Evolutionary conservation across 1,140 invertebrate species (phyloP), one percentile per base, ranked within the genome.

Genomic region (Lepidurus packardi): DNA sequence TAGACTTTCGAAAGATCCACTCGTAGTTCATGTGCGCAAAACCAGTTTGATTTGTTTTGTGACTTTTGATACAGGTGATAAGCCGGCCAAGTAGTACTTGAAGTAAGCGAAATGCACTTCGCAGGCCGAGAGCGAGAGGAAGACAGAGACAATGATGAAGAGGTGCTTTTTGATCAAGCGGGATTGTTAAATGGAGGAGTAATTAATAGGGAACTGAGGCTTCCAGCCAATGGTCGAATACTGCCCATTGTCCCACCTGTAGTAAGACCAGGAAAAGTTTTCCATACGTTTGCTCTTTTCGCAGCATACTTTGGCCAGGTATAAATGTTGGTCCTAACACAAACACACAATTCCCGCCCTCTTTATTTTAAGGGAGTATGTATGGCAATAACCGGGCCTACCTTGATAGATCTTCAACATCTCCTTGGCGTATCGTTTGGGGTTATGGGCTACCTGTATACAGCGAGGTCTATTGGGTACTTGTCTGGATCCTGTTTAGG

Each of bases 301-400:
- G 53, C 53, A 13, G 53, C 53, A 13, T 65, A n/a, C 21, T 65
- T 78, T 82, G 77, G 78, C 53, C 45, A 77, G 77, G 34, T 53
- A 78, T 24, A 34, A 34, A 34, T 34, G 2, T 0, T 34, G 34
- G 2, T 34, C 34, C 0, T 34, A 34, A 34, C 3, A 34, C 34
- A 34, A 4, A 34, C 34, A 4, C 25, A 34, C 34, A 34, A 34
- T 4, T 34, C 1, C 34, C 3, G 34, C 34, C 2, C 34, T 34
- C 2, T 4, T 34, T 34, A 34, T 34, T 34, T 34, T 34, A 34
- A 87, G 86, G 86, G 86, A 25, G 78, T 86, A 34, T 85, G 84
- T 81, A 84, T 86, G 43, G 84, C 85, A 24, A 84, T 87, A 41
- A 84, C 85, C 77, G 85, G 85, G n/a, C 85, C 85, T 73, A 86